Conservation (phyloP, 2,888 invertebrate species). For the Drosophila borealis region DNA sequence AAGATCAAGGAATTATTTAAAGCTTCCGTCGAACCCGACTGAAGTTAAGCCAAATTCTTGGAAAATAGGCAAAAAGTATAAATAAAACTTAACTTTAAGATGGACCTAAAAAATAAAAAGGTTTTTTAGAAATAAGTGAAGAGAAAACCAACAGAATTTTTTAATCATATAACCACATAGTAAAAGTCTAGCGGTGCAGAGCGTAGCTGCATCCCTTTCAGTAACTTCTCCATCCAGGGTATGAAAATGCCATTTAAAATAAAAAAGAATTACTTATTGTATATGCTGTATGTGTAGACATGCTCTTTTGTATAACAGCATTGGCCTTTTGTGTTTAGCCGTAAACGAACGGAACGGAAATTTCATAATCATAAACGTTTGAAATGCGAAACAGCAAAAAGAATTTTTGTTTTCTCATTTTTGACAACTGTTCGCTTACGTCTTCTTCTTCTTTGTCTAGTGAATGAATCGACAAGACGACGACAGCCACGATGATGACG, state of each 20-base stretch:
- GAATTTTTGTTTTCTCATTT: conserved; percentile 51
- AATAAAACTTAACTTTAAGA: too few relatives aligned
- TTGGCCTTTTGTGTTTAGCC: conserved; percentile 47
- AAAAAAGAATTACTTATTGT: conserved; percentile 48
- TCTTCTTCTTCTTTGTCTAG: conserved; percentile 15
- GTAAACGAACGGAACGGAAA: conserved; percentile 68
- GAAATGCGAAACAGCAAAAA: conserved; percentile 36
- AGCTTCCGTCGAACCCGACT: too few relatives aligned
- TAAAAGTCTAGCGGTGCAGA: too few relatives aligned
- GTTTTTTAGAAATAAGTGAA: too few relatives aligned
- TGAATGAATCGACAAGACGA: conserved; percentile 60
- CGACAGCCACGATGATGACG: conserved; percentile 2
- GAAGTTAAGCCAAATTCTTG: too few relatives aligned
- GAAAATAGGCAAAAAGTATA: too few relatives aligned
- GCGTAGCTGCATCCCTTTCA: neutral
- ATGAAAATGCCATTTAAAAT: conserved; percentile 44
- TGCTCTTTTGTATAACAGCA: conserved; percentile 57
- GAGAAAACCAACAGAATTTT: too few relatives aligned
- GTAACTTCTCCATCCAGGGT: conserved; percentile 16
- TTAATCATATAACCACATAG: too few relatives aligned
- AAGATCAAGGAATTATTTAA: neutral
- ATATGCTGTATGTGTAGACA: conserved; percentile 38
- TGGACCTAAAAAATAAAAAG: too few relatives aligned
- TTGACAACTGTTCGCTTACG: conserved; percentile 45
- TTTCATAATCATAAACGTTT: conserved; percentile 71